Evolutionary conservation across 1,140 invertebrate species (phyloP).

Genomic region (Aphidius gifuensis): DNA sequence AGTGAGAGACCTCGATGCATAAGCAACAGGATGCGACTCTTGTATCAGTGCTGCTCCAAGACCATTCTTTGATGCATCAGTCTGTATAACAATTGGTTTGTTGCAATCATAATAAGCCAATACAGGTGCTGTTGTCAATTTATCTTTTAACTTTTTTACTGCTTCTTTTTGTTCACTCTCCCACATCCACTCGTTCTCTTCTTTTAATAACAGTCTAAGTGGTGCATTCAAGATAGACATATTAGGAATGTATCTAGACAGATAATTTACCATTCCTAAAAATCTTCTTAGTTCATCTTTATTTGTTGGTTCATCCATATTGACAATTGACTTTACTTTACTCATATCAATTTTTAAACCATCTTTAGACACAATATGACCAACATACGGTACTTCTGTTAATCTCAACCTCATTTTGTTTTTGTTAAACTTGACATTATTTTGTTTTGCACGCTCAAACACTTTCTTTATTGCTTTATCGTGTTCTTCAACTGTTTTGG

Average conservation of each 20-base stretch:
- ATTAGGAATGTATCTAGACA: constrained; percentile 42
- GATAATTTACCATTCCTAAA: constrained; percentile 47
- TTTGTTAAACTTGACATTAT: constrained; percentile 38
- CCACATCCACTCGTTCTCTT: constrained; percentile 32
- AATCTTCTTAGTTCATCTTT: constrained; percentile 38
- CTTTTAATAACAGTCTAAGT: constrained; percentile 33
- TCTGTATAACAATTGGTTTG: constrained; percentile 15
- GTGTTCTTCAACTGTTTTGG: constrained; percentile 30
- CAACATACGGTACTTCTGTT: constrained; percentile 37
- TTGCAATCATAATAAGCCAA: constrained; percentile 33
- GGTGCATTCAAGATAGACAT: constrained; percentile 30
- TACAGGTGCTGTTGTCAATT: constrained; percentile 33
- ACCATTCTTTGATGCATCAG: constrained; percentile 28
- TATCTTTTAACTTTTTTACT: constrained; percentile 33
- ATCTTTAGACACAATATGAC: constrained; percentile 39
- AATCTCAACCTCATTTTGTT: constrained; percentile 39
- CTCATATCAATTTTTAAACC: constrained; percentile 42
- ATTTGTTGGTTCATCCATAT: constrained; percentile 35
- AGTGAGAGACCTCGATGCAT: constrained; percentile 38
- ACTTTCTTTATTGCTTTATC: constrained; percentile 34
- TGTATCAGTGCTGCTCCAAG: constrained; percentile 31
- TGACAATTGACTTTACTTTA: constrained; percentile 43
- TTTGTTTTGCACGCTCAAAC: constrained; percentile 30
- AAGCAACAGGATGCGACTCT: constrained; percentile 40
- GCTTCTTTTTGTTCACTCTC: constrained; percentile 24